Evolutionary conservation across 1,140 invertebrate genomes (phyloP), one percentile per base, ranked within the genome.

Genomic region (Chrysomallon squamiferum): DNA sequence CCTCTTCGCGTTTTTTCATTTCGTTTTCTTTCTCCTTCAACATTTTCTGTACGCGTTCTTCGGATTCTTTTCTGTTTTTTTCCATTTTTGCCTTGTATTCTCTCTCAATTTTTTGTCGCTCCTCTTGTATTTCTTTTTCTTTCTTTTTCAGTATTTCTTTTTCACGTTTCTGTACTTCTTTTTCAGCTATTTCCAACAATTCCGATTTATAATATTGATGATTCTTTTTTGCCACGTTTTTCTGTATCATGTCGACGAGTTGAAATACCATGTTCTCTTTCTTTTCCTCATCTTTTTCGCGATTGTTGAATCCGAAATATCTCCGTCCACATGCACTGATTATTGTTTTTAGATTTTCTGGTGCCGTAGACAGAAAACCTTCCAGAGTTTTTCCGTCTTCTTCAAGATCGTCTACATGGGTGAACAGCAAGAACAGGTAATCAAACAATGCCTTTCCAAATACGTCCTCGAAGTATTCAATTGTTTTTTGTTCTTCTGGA

Each of bases 401-500:
- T 49, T 64, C 47, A 27, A 64, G 25, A 30, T 15, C 11, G 43
- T 64, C 62, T 30, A 35, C 43, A n/a, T 30, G 20, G 18, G 62
- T 64, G 35, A 64, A 64, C 29, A 64, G 20, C 3, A 64, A 9
- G 35, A 64, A 30, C 7, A 64, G 5, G 29, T 64, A 54, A 6
- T 38, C 33, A 33, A 57, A 25, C 18, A 64, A 22, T 15, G 38
- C 11, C 11, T 45, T 54, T 4, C 62, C 54, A 58, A 64, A 64
- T 15, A 56, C 5, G 6, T 30, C 25, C 18, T 32, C 33, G 5
- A 64, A n/a, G 18, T 43, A 4, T 13, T 57, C 35, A 9, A 57
- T 20, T 2, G 38, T 41, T 6, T 43, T 32, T 5, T 13, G 33
- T 20, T 64, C 62, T 45, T 73, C 71, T 9, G 60, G 13, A 1